phyloP scores from a whole-genome alignment of 2,888 invertebrate genomes.

The Chymomyza fuscimana region DNA sequence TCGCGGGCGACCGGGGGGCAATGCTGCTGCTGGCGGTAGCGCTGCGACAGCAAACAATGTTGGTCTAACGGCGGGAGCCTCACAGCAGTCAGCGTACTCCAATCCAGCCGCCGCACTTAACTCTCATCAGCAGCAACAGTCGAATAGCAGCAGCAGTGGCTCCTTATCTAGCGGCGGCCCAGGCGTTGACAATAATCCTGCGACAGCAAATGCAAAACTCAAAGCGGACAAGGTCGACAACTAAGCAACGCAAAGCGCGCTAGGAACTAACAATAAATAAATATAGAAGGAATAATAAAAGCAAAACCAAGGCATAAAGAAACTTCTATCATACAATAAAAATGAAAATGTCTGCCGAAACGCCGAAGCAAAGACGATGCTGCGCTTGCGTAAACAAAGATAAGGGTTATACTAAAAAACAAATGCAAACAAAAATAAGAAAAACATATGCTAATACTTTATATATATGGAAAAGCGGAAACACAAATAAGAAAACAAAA shows the following conservation, averaged over 20 bases:
- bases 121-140: conserved; percentile 75
- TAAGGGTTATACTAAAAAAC: not conserved
- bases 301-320: conserved; percentile 10
- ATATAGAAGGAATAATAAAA: conserved; percentile 41
- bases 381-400: conserved; percentile 8
- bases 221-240: conserved; percentile 74
- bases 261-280: conserved; percentile 50
- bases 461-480: conserved; percentile 20
- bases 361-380: not conserved
- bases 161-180: conserved; percentile 65
- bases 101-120: conserved; percentile 61
- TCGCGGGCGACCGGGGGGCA: conserved; percentile 75
- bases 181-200: conserved; percentile 77
- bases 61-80: conserved; percentile 45
- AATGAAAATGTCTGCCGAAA: conserved; percentile 3
- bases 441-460: conserved; percentile 24
- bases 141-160: conserved; percentile 75
- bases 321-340: not conserved
- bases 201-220: conserved; percentile 73
- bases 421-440: conserved; percentile 32
- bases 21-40: conserved; percentile 68
- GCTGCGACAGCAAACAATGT: conserved; percentile 61
- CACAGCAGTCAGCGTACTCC: conserved; percentile 56
- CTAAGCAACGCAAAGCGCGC: conserved; percentile 64
- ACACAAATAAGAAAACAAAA: conserved; percentile 30